A percentile compares a stretch with the other conserved stretches of the same genome.
phyloP scores from a whole-genome alignment of 2,113 vertebrate species.

The Cinclus mexicanus region DNA sequence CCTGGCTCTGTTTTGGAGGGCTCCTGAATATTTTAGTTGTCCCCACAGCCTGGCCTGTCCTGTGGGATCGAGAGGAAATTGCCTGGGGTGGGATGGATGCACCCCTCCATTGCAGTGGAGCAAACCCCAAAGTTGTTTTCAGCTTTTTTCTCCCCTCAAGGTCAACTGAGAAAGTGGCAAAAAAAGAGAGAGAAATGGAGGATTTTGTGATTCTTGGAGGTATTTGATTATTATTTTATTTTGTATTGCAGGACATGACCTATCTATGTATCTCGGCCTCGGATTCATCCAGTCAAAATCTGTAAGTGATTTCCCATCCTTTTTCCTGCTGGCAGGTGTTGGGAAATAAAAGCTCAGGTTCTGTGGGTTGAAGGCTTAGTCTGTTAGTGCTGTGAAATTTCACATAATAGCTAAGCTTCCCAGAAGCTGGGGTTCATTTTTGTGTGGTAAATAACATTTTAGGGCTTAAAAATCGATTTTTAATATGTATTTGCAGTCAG shows the following conservation, averaged over 20 bases:
- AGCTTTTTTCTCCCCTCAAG: not conserved
- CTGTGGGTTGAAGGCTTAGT: not conserved
- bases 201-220: not conserved
- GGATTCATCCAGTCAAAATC: conserved; percentile 83
- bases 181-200: not conserved
- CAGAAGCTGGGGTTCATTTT: not conserved
- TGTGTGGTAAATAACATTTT: not conserved
- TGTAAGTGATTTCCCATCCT: conserved; percentile 75
- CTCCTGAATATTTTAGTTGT: rapidly evolving
- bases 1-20: not conserved
- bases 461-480: not conserved
- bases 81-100: not conserved
- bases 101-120: not conserved
- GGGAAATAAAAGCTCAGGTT: not conserved
- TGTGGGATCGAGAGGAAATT: not conserved
- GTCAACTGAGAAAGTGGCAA: not conserved
- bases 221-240: not conserved
- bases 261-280: conserved; percentile 87
- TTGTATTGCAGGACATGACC: conserved; percentile 79
- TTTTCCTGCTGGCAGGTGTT: rapidly evolving
- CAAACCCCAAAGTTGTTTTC: rapidly evolving
- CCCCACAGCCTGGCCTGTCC: not conserved
- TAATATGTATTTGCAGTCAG: not conserved
- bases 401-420: not conserved
- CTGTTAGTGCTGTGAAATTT: not conserved